Percentiles rank a stretch among this genome's conserved stretches.
These are phyloP conservation scores for Ommatoiulus sabulosus DNA, from an alignment of 2,888 invertebrate genomes.

Conservation along the genomic window DNA sequence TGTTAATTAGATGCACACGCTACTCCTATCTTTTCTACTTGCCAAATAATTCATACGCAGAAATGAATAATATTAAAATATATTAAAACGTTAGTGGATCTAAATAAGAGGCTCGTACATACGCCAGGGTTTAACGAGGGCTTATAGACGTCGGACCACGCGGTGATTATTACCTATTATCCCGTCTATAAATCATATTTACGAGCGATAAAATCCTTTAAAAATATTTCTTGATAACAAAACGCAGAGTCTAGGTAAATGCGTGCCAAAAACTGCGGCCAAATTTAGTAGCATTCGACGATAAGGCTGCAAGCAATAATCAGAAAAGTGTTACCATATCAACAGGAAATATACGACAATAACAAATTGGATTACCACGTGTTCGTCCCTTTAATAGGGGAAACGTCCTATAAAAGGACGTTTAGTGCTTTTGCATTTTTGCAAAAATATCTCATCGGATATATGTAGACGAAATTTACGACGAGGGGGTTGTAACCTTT, in stretches of 20 bases:
- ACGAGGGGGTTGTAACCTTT: neutral
- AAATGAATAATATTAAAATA: constrained; percentile 41
- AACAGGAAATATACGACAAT: constrained; percentile 18
- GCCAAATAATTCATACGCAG: neutral
- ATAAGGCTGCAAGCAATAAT: neutral
- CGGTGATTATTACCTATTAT: constrained; percentile 20
- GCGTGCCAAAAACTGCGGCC: neutral
- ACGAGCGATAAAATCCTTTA: constrained; percentile 24
- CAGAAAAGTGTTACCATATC: neutral
- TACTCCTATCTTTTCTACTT: neutral
- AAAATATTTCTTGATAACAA: constrained; percentile 23
- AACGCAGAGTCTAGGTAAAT: constrained; percentile 4
- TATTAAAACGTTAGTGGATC: neutral
- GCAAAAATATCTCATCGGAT: neutral
- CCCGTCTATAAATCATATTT: neutral
- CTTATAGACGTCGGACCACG: neutral
- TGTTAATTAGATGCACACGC: constrained; percentile 41
- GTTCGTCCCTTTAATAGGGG: neutral
- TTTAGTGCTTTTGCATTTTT: constrained; percentile 41
- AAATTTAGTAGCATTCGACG: neutral
- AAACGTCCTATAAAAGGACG: constrained; percentile 17
- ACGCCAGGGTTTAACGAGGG: neutral
- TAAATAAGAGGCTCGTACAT: neutral
- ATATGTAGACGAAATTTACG: neutral
- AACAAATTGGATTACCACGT: constrained; percentile 35